Base-by-base conservation (phyloP, 2,888 invertebrate species). In the Drosophila ezoana region DNA sequence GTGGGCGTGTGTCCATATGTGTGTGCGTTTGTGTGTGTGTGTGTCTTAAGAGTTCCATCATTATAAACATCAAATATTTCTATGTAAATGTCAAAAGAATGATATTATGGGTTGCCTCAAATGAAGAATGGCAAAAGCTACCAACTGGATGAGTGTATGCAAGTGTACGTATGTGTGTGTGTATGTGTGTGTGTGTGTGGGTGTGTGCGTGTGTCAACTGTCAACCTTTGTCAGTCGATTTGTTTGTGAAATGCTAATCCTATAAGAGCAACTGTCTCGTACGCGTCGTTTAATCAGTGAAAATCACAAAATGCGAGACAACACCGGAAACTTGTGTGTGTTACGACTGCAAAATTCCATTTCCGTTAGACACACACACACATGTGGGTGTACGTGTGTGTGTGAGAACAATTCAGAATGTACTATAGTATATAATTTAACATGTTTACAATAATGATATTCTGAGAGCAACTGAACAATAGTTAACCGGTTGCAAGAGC, bases 151-250 rank as follows among this genome's bases (percentile, higher is more conserved):
- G 53, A 40, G 41, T 65, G 37, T 8, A n/a, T 60, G 53, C 52
- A 52, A 43, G 10, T 18, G 51, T 43, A 10, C 41, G 40, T 9
- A 11, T 56, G 14, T 13, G 41, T 38, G 37, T 51, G 47, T 56
- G 33, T 44, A 33, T 35, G 9, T 45, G 35, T 70, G 37, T 47
- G 45, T 51, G 18, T 59, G 20, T 65, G 13, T 43, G 18, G 38
- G 33, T 67, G 38, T 53, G 43, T 63, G 66, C 52, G 60, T 65
- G 69, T 76, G 65, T 57, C 72, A 76, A 80, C 84, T 89, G 88
- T 86, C 87, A 86, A 88, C 88, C 89, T 88, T 78, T 89, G 88
- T 86, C 87, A 89, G 75, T 79, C 77, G 82, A 74, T 83, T 79
- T 87, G 61, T 49, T 76, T 79, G 70, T 74, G 73, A 87, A 89